A percentile compares a stretch with the other conserved stretches of the same genome.
phyloP scores from a whole-genome alignment of 92 coral and sea anemone genomes.

The Palythoa grandis region DNA sequence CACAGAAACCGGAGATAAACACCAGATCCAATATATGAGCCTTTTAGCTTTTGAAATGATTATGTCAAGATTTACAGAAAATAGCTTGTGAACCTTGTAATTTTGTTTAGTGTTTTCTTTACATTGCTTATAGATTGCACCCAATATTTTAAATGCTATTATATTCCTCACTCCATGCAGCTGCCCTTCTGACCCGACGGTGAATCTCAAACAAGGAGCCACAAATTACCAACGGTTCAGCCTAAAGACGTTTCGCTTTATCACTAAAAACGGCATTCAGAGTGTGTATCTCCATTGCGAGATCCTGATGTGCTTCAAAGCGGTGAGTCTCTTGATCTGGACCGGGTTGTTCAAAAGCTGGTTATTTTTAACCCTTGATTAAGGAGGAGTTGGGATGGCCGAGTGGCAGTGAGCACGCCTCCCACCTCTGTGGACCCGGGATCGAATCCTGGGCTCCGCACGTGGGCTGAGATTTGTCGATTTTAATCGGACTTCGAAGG shows the following conservation, averaged over 20 bases:
- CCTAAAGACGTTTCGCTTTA: not conserved
- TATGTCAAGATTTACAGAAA: too few species aligned
- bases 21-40: too few species aligned
- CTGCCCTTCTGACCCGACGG: not conserved
- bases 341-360: not conserved
- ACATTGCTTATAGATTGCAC: too few species aligned
- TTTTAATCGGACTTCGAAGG: not conserved
- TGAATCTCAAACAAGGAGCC: slow-evolving; percentile 22
- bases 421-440: too few species aligned
- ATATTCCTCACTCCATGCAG: not conserved
- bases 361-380: not conserved
- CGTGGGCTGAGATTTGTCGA: too few species aligned
- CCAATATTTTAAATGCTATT: not conserved
- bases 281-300: slow-evolving; percentile 25
- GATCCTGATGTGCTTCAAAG: slow-evolving; percentile 17
- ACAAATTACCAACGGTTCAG: slow-evolving; percentile 15
- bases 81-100: too few species aligned
- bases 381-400: too few species aligned
- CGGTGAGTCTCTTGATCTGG: not conserved
- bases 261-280: not conserved
- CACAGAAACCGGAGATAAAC: too few species aligned
- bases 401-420: too few species aligned
- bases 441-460: too few species aligned
- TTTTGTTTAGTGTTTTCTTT: too few species aligned
- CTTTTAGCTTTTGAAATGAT: too few species aligned